Evolutionary conservation across 2,888 invertebrate genomes (phyloP), one percentile per base, ranked within the genome.

Genomic region (Leucozona laternaria): DNA sequence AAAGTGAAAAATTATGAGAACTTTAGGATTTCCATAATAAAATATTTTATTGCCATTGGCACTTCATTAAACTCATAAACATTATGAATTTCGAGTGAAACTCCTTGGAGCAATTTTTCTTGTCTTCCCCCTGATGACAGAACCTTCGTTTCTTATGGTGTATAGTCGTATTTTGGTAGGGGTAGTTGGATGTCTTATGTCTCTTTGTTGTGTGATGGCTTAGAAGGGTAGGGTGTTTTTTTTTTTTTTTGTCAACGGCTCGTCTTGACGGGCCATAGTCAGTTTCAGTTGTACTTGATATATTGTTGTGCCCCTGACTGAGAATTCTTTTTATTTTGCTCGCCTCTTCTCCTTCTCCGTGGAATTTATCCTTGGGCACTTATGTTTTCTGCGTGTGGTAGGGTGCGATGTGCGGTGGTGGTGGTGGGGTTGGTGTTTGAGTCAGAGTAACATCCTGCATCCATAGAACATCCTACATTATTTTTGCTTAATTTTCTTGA

Each of bases 1-100:
- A 91, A 91, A 91, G 91, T 91, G 91, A 91, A 91, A 91, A 91
- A 91, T 91, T 91, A 90, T 89, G 81, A 77, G 78, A 88, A 88
- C 85, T 86, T 86, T 81, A 78, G 88, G 88, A 89, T 89, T 89
- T 89, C 89, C 89, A 89, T 89, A 89, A 89, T 88, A 89, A 89
- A 89, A 89, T 89, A 89, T 89, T 89, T 89, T 88, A 88, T 88
- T 86, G 90, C 91, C 91, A 91, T 92, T 92, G 91, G 91, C 91
- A 92, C 91, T 90, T 91, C 91, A 92, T 91, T 91, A 92, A 91
- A 90, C 91, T 91, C 90, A 91, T 91, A 91, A 91, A 91, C 90
- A 91, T 92, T 92, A 91, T 91, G 89, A 90, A 90, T 89, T 90
- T 78, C 77, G 73, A 86, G 81, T 73, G 60, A 87, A 76, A 82